Percentiles rank a stretch among this genome's conserved stretches.
Evolutionary conservation across 2,113 vertebrate species (phyloP).

Genomic region (Thinocorus orbignyianus): DNA sequence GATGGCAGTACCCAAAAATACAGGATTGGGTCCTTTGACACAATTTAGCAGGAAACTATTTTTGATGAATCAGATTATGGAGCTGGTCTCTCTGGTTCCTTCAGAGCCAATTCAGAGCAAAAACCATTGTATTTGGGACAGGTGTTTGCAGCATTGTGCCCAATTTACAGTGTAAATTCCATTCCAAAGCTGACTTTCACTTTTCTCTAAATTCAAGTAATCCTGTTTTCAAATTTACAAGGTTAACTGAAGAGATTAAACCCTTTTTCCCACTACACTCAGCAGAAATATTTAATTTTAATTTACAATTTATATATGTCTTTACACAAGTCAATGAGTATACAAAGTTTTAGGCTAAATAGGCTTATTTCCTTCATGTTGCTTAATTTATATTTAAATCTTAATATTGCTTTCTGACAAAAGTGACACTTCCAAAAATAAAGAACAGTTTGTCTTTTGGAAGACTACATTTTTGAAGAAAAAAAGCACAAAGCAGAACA

Average conservation of each 20-base stretch:
- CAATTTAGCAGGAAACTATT: background rate
- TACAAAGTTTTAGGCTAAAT: background rate
- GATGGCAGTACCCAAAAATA: background rate
- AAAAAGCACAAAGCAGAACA: background rate
- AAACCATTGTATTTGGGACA: background rate
- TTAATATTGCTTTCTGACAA: background rate
- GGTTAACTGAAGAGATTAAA: background rate
- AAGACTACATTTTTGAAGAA: background rate
- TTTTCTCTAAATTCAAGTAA: background rate
- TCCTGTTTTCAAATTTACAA: background rate
- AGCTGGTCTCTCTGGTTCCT: background rate
- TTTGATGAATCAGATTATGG: background rate
- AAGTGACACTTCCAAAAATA: background rate
- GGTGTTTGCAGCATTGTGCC: background rate
- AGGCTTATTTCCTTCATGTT: background rate
- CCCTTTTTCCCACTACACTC: background rate
- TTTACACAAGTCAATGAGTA: background rate
- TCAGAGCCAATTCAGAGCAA: background rate
- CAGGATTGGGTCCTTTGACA: background rate
- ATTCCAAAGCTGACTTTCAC: background rate
- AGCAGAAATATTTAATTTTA: background rate
- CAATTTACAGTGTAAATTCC: background rate
- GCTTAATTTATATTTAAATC: background rate
- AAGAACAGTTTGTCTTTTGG: background rate
- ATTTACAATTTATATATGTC: background rate